These are phyloP conservation scores for Catocala nupta DNA, from an alignment of 2,888 invertebrate species.

Conservation along the genomic window DNA sequence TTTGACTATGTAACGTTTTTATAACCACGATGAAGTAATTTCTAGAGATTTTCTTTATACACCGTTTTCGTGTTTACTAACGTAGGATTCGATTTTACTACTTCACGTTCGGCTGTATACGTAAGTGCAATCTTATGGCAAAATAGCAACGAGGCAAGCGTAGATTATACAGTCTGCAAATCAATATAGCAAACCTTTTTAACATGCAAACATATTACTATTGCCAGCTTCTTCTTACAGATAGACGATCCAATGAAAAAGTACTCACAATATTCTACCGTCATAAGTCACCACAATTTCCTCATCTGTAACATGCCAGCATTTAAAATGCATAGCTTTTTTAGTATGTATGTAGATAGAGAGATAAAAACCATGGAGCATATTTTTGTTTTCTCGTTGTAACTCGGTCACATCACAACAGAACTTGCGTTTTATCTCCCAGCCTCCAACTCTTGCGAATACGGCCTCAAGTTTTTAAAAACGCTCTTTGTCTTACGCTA, in stretches of 20 bases:
- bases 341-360: conserved; percentile 32
- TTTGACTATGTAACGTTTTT: too few species aligned
- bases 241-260: conserved; percentile 1
- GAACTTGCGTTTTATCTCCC: conserved; percentile 52
- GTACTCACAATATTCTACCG: not conserved
- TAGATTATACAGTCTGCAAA: too few species aligned
- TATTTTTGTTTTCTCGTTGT: conserved; percentile 43
- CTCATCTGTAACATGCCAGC: conserved; percentile 10
- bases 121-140: too few species aligned
- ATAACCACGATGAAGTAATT: too few species aligned
- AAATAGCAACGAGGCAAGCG: too few species aligned
- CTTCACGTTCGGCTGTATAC: too few species aligned
- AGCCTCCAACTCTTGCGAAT: conserved; percentile 41
- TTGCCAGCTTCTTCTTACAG: too few species aligned
- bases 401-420: conserved; percentile 63
- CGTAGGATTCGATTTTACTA: too few species aligned
- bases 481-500: conserved; percentile 37
- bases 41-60: too few species aligned
- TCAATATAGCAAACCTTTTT: too few species aligned
- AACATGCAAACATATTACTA: too few species aligned
- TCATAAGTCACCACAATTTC: conserved; percentile 10
- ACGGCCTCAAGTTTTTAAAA: conserved; percentile 37
- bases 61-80: too few species aligned
- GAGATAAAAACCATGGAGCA: conserved; percentile 38
- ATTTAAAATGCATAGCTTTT: conserved; percentile 41